These are phyloP conservation scores for Saguinus midas DNA, from an alignment of 2,113 vertebrate genomes.

Conservation along the genomic window DNA sequence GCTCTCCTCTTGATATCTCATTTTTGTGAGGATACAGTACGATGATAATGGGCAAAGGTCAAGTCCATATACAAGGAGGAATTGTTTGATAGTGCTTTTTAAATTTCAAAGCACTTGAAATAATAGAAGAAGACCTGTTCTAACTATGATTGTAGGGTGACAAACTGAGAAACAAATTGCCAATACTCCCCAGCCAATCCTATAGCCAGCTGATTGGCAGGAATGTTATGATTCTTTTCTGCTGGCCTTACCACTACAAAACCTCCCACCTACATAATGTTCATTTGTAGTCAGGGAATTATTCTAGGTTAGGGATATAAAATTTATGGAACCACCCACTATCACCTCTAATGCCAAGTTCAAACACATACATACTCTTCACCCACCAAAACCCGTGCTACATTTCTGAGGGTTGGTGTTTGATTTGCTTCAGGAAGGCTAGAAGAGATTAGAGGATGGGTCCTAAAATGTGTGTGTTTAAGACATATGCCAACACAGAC, in stretches of 20 bases:
- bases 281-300: conserved; percentile 7
- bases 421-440: not conserved
- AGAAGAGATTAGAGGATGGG: not conserved
- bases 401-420: not conserved
- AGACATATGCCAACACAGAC: not conserved
- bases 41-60: not conserved
- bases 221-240: not conserved
- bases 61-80: not conserved
- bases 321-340: not conserved
- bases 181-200: not conserved
- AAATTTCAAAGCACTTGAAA: not conserved
- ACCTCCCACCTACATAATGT: not conserved
- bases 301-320: not conserved
- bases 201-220: not conserved
- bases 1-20: not conserved
- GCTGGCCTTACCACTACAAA: not conserved
- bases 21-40: conserved; percentile 7
- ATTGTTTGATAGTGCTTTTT: conserved; percentile 2
- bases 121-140: conserved; percentile 26
- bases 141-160: not conserved
- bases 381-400: not conserved
- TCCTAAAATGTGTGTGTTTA: conserved; percentile 13
- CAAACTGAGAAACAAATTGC: not conserved
- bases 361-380: not conserved
- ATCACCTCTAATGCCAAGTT: not conserved